Evolutionary conservation across 2,888 invertebrate species (phyloP), one percentile per base, ranked within the genome.

Genomic region (Acronicta alni): DNA sequence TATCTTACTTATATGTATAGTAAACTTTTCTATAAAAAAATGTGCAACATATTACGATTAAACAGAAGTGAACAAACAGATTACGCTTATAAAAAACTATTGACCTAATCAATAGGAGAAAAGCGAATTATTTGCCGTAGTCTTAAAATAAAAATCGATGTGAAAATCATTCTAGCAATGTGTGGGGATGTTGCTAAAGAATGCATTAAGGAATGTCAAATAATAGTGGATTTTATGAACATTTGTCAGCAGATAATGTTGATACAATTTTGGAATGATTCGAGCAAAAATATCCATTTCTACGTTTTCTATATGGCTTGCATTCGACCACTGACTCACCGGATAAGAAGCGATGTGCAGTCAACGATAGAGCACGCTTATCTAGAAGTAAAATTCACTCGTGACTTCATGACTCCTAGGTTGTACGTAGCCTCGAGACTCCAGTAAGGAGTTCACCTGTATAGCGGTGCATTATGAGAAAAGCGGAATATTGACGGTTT

Each of bases 91-190:
- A 73, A 76, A 72, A 75, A 83, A 84, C 86, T 90, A 89, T 93
- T 93, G 90, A 93, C 88, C 8, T 77, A 15, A 89, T 92, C 91
- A 94, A 93, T 81, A 90, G 87, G 80, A 77, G 77, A 81, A 89
- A 93, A 93, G 91, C 91, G 82, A 72, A 46, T 60, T 78, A 81
- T 84, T 77, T 81, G 81, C 74, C 75, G 87, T 89, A 89, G 88
- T 90, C 89, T 89, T 89, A 81, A n/a, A 77, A 58, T 73, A 52
- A 45, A 32, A 44, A 83, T 78, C 80, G 80, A 82, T 76, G 81
- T 75, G 64, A 70, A 85, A 82, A 81, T 76, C 76, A 75, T 79
- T 75, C 84, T 87, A 88, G 83, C 82, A 84, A 82, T 76, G 73
- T 80, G 82, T 71, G 75, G 69, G 70, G 60, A 64, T 73, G 72